phyloP scores from a whole-genome alignment of 2,797 vertebrate species.

The Chromobotia macracanthus region DNA sequence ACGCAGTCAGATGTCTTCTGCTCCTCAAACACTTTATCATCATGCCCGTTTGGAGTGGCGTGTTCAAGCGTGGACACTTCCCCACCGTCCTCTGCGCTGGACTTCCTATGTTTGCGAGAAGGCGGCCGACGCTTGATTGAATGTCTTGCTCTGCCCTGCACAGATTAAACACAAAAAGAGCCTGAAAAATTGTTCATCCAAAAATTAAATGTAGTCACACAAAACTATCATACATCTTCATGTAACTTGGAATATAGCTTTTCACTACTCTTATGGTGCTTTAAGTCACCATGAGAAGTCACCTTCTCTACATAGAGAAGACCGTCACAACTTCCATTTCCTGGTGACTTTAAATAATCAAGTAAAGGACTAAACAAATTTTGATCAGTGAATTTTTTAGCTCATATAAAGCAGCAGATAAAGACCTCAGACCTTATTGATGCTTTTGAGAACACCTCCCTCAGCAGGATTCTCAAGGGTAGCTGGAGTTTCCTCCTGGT shows the following conservation, averaged over 20 bases:
- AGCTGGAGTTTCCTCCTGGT: constrained; percentile 65
- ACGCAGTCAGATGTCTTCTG: constrained; percentile 4
- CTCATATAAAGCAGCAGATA: background rate
- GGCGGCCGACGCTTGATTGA: constrained; percentile 76
- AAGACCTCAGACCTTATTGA: constrained; percentile 69
- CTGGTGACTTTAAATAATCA: background rate
- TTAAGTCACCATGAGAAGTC: background rate
- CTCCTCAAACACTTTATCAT: constrained; percentile 49
- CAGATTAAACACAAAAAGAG: background rate
- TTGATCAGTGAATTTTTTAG: background rate
- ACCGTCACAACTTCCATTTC: background rate
- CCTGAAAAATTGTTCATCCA: background rate
- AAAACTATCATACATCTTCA: background rate
- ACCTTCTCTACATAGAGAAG: background rate
- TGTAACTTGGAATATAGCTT: background rate
- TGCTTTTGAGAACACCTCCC: constrained; percentile 65
- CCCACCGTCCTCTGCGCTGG: constrained; percentile 65
- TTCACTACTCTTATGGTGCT: too few relatives aligned
- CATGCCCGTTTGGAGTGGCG: constrained; percentile 22
- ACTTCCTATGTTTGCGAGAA: constrained; percentile 71
- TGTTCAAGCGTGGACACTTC: background rate
- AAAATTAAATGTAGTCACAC: background rate
- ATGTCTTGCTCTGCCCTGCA: constrained; percentile 72
- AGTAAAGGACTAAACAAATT: too few relatives aligned
- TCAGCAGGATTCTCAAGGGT: constrained; percentile 74